Base-by-base conservation (phyloP, 53 echinoderm and acorn worm species). In the Henricia sp. region DNA sequence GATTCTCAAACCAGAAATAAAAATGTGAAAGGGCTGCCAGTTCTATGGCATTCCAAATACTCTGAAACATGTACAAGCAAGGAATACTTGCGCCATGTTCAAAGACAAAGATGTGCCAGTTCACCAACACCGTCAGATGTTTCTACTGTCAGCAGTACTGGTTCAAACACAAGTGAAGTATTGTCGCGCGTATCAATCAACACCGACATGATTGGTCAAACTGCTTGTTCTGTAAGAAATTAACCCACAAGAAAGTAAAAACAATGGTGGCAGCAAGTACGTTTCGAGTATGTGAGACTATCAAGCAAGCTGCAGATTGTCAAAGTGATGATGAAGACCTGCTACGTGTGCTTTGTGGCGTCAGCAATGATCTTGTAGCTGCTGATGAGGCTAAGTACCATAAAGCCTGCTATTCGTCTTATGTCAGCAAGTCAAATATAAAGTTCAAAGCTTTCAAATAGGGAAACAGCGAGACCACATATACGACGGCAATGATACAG, bases 161-260 rank as follows among this genome's bases (percentile, higher is more conserved):
- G n/a, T n/a, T n/a, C n/a, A 14, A 53, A 35, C 26, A 9, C 53
- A 53, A 53, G 53, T 53, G 16, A 23, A 8, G 76, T 17, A 75
- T 2, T 35, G 32, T 16, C 83, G 32, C 69, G 85, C n/a, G 43
- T 71, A 26, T 51, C 52, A 84, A 58, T 26, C 28, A 4, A 41
- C 54, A 37, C 85, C 85, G 3, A 84, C 72, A n/a, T 71, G 85
- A 84, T 41, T 71, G 72, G 85, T 71, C 85, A 19, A 72, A 71
- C 28, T 84, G 85, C 58, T 16, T 84, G 27, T 84, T 84, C 27
- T 84, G 85, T 46, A 71, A 59, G 26, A 36, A 71, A 16, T 37
- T 50, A 84, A 71, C 85, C 39, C 85, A 84, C 43, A 84, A 84
- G 25, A 70, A 71, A 11, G 85, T 72, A 6, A 84, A 84, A 60